Percentiles rank a stretch among this genome's conserved stretches.
phyloP scores from a whole-genome alignment of 2,113 vertebrate species.

The Procapra przewalskii region DNA sequence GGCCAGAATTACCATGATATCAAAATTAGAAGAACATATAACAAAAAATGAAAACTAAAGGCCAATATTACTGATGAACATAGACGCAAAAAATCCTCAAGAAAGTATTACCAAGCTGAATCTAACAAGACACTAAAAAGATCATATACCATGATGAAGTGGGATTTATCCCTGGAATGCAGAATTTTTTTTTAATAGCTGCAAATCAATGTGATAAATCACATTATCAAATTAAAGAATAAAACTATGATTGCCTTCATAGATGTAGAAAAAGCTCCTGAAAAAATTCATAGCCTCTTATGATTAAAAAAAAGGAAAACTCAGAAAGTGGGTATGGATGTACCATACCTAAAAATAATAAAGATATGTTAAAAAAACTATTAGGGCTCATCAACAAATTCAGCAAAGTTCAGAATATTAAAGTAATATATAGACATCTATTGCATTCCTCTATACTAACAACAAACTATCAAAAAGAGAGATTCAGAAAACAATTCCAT shows the following conservation, averaged over 20 bases:
- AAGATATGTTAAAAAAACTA: not conserved
- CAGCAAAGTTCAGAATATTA: not conserved
- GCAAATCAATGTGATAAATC: not conserved
- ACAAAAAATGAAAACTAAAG: not conserved
- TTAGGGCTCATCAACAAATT: not conserved
- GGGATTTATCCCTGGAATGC: not conserved
- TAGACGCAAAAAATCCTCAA: not conserved
- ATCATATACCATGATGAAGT: not conserved
- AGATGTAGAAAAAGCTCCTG: not conserved
- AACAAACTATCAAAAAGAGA: not conserved
- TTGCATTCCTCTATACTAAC: not conserved
- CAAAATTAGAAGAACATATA: not conserved
- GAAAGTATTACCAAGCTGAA: not conserved
- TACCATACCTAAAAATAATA: not conserved
- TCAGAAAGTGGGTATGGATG: not conserved
- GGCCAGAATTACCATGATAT: not conserved
- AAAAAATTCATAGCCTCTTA: not conserved
- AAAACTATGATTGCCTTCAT: not conserved
- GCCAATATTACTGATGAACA: not conserved
- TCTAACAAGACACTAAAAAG: not conserved
- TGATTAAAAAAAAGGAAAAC: not conserved
- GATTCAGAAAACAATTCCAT: not conserved
- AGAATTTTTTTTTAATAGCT: not conserved
- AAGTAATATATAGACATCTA: not conserved
- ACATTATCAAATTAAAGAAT: not conserved